Evolutionary conservation across 1,140 invertebrate species (phyloP), one percentile per base, ranked within the genome.

Genomic region (Drosophila sucinea): DNA sequence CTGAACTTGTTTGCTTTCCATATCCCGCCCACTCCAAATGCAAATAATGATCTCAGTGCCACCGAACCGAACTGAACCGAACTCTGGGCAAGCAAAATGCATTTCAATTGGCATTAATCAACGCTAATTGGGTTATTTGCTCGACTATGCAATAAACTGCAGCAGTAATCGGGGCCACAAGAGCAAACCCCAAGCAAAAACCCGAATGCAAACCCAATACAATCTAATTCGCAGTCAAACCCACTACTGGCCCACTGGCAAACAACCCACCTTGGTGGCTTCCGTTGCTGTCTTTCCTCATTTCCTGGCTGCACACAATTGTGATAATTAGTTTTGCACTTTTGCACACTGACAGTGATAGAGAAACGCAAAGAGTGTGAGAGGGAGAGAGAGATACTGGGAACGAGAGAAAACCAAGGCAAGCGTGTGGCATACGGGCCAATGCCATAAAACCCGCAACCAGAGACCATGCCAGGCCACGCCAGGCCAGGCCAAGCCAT

Each of bases 301-400:
- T 89, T 87, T 89, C 83, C 83, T 83, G 77, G 40, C 79, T 89
- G 79, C 79, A 90, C 81, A 89, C 84, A 89, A 89, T 89, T 89
- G 84, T 71, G 84, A 89, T 89, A 89, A 89, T 89, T 89, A 89
- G 84, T 89, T 89, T 89, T 89, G 84, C 84, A 84, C 84, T 89
- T 84, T 77, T 85, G 71, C 73, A 86, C 73, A 77, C 38, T 61
- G 68, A 70, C 66, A 68, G 35, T 65, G 55, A 65, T 55, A 27
- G 58, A 68, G 33, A 69, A 29, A 63, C 5, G n/a, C 10, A 57
- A 2, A 33, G 8, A 23, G 1, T 1, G 8, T 1, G 40, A n/a
- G 40, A 23, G 23, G 38, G n/a, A 38, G 58, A 35, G 4, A 3
- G 55, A n/a, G 29, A n/a, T 1, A 51, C 8, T 27, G 44, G n/a